phyloP scores from a whole-genome alignment of 2,113 vertebrate species.

The Cygnus atratus region DNA sequence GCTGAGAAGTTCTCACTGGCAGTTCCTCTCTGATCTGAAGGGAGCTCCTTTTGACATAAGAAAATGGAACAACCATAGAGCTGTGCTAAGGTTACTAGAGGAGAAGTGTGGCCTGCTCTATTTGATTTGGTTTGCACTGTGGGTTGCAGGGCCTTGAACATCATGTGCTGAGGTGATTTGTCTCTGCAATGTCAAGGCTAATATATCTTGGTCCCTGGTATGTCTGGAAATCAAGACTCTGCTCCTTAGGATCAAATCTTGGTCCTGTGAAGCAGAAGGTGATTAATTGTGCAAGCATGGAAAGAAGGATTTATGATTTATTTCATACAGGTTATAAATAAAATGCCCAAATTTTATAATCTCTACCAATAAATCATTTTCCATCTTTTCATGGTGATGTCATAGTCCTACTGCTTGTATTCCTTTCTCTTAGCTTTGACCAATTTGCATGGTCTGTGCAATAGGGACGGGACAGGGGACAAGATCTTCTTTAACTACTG shows the following conservation, averaged over 20 bases:
- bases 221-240: background rate
- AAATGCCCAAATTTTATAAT: background rate
- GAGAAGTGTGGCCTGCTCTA: background rate
- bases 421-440: background rate
- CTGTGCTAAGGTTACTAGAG: background rate
- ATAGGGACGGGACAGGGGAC: background rate
- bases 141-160: background rate
- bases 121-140: background rate
- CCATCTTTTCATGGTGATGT: background rate
- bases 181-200: background rate
- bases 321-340: background rate
- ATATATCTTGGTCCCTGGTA: background rate
- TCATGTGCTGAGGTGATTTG: background rate
- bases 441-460: background rate
- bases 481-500: background rate
- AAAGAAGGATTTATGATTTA: background rate
- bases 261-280: background rate
- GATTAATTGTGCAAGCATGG: background rate
- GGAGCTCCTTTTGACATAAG: background rate
- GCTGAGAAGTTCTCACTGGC: background rate
- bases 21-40: background rate
- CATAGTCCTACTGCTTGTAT: background rate
- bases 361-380: background rate
- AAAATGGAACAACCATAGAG: background rate
- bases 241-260: background rate